Evolutionary conservation across 2,888 invertebrate genomes (phyloP).

Genomic region (Tolmerus cingulatus): DNA sequence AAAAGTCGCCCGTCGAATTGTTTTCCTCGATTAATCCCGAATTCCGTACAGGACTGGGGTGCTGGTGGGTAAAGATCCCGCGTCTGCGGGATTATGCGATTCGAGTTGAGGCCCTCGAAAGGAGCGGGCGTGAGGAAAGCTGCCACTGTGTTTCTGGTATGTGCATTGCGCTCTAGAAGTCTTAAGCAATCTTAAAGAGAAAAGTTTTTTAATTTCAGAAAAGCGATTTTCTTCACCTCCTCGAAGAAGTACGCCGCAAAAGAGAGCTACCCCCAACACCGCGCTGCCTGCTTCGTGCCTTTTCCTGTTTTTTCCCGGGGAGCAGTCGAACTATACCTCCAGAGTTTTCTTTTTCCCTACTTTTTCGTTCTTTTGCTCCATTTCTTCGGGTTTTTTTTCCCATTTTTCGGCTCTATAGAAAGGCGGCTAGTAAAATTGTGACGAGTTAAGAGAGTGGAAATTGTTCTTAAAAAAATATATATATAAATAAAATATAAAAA

Average conservation of each 20-base stretch:
- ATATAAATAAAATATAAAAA: background rate
- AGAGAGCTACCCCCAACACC: background rate
- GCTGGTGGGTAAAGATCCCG: background rate
- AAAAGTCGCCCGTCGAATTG: constrained; percentile 34
- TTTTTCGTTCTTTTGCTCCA: background rate
- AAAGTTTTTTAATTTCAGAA: constrained; percentile 32
- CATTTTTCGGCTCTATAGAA: background rate
- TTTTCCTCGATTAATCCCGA: constrained; percentile 40
- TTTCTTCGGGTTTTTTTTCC: background rate
- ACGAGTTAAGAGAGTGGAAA: background rate
- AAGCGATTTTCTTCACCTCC: constrained; percentile 9
- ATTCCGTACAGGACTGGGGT: background rate
- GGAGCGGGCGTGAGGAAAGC: background rate
- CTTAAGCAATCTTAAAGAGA: constrained; percentile 36
- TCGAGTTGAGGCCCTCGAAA: background rate
- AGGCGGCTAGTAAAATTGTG: constrained; percentile 19
- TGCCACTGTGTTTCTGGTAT: background rate
- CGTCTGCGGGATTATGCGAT: background rate
- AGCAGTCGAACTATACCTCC: background rate
- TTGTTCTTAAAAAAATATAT: background rate
- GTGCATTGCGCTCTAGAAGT: background rate
- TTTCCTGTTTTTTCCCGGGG: background rate
- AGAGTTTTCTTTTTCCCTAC: background rate
- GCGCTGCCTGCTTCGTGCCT: background rate
- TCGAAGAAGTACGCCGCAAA: background rate